Evolutionary conservation across 2,888 invertebrate genomes (phyloP), one percentile per base, ranked within the genome.

Genomic region (Mythimna impura): DNA sequence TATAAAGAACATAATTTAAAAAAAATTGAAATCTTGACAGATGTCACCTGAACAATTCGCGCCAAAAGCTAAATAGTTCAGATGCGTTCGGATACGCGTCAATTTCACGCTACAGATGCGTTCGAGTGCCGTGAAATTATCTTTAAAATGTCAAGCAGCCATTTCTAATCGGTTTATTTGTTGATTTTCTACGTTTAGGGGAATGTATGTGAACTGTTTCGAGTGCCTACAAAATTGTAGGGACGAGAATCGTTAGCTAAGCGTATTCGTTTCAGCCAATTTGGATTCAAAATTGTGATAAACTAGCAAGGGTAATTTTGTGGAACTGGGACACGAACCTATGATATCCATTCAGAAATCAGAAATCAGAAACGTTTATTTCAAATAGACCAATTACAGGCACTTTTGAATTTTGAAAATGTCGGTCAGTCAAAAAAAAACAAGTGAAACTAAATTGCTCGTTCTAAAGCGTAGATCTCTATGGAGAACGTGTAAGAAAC

Each of bases 81-180:
- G 83, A 87, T 85, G 85, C 83, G 82, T 87, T 89, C 81, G 79
- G 84, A 86, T 84, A 85, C 84, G 76, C 66, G 85, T 78, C 78
- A 80, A 94, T 93, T 93, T 93, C 91, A 93, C 91, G 93, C 89
- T 85, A 89, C 93, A 93, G 93, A 93, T 93, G 93, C 85, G 78
- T 81, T 88, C 64, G 84, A 92, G 92, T 90, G 90, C 89, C 91
- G 90, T 92, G 90, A 90, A 86, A 87, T 84, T 85, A 83, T 86
- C 86, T 87, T 86, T 87, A 80, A 82, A 80, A 85, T 83, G 87
- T 87, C 88, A 90, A 92, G 90, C 88, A 90, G 86, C 86, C 90
- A 89, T 87, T 74, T 73, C 89, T 89, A 90, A 92, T 92, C 83
- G 85, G 81, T 73, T 84, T 86, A 87, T 86, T 87, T 89, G 87